phyloP scores from a whole-genome alignment of 2,888 invertebrate species.

The Mechanitis mazaeus region DNA sequence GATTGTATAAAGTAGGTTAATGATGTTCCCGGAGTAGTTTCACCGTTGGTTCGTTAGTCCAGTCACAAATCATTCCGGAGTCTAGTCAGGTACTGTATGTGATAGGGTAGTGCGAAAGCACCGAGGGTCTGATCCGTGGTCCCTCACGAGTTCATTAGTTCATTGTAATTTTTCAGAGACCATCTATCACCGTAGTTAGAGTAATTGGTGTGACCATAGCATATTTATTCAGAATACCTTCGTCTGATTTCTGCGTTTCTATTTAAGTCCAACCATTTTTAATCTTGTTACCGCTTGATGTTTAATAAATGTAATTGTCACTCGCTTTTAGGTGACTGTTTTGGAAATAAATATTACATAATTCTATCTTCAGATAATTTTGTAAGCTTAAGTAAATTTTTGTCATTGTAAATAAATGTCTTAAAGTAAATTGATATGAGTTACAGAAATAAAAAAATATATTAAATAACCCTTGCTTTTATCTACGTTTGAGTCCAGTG shows the following conservation, averaged over 20 bases:
- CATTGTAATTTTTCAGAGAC: conserved; percentile 35
- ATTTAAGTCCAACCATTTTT: conserved; percentile 49
- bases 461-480: conserved; percentile 42
- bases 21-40: conserved; percentile 43
- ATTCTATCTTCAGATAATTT: conserved; percentile 47
- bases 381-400: conserved; percentile 59
- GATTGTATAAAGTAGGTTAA: conserved; percentile 75
- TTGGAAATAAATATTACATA: conserved; percentile 33
- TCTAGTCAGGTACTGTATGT: conserved; percentile 66
- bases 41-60: conserved; percentile 33
- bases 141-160: conserved; percentile 30
- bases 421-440: conserved; percentile 42
- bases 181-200: conserved; percentile 56
- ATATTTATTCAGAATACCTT: conserved; percentile 47
- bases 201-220: conserved; percentile 63
- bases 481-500: conserved; percentile 45
- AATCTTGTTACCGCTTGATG: conserved; percentile 62
- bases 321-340: conserved; percentile 65
- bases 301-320: conserved; percentile 55
- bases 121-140: conserved; percentile 33
- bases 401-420: conserved; percentile 63
- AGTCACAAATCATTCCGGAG: conserved; percentile 51
- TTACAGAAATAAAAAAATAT: conserved; percentile 36
- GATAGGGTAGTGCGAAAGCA: conserved; percentile 44
- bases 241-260: conserved; percentile 35